A percentile compares a stretch with the other conserved stretches of the same genome.
Conservation (phyloP, 2,888 invertebrate species). For the Callosobruchus maculatus region DNA sequence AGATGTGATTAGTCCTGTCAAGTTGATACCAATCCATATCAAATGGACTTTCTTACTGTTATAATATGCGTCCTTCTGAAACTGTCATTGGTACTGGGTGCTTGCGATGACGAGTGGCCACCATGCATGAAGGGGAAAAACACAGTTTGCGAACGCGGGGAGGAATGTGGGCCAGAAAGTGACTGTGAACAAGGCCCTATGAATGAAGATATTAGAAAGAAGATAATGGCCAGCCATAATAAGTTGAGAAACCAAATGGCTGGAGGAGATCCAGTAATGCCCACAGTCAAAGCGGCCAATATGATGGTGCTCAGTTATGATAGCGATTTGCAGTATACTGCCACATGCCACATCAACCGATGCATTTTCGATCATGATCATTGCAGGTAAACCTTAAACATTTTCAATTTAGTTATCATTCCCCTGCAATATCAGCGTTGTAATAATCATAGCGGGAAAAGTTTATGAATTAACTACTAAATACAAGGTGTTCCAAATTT, state of each 20-base stretch:
- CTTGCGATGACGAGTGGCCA: not conserved
- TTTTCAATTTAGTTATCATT: too few relatives aligned
- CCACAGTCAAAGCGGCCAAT: slow-evolving; percentile 12
- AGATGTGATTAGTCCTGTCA: not conserved
- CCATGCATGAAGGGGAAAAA: not conserved
- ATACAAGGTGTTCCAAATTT: too few relatives aligned
- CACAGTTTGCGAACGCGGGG: not conserved
- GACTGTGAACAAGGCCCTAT: not conserved
- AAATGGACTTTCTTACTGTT: not conserved
- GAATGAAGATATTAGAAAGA: not conserved
- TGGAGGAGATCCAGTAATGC: slow-evolving; percentile 16
- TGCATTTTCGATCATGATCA: slow-evolving; percentile 22
- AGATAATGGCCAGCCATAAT: slow-evolving; percentile 14
- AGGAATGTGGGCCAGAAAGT: not conserved
- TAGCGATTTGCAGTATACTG: slow-evolving; percentile 22
- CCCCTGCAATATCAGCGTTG: too few relatives aligned
- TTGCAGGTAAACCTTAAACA: slow-evolving; percentile 9
- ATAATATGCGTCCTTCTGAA: not conserved
- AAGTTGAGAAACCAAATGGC: slow-evolving; percentile 13
- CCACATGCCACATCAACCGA: slow-evolving; percentile 22
- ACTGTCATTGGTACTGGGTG: not conserved
- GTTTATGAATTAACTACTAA: too few relatives aligned
- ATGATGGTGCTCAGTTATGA: slow-evolving; percentile 20
- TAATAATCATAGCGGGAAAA: too few relatives aligned
- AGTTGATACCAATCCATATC: not conserved